phyloP scores from a whole-genome alignment of 2,888 invertebrate species.

The Tigriopus californicus region DNA sequence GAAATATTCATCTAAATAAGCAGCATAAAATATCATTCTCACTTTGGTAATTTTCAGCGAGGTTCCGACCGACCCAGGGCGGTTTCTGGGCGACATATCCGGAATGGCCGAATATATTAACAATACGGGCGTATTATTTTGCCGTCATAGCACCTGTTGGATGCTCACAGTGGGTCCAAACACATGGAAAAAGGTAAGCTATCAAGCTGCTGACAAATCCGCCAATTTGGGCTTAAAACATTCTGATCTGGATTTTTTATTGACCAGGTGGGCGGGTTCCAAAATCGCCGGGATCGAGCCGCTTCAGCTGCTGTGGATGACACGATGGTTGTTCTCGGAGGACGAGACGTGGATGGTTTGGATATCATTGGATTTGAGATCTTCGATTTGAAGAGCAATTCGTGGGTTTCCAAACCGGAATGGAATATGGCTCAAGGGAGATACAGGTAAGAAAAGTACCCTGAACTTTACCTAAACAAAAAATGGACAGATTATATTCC shows the following conservation, averaged over 20 bases:
- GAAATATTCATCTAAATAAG: too few relatives aligned
- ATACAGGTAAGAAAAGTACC: not conserved
- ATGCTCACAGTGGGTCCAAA: constrained; percentile 2
- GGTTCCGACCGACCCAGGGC: not conserved
- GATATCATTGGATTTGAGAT: constrained; percentile 8
- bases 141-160: constrained; percentile 12
- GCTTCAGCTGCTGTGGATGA: constrained; percentile 5
- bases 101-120: constrained; percentile 10
- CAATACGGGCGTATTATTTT: not conserved
- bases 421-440: constrained; percentile 11
- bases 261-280: not conserved
- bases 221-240: too few relatives aligned
- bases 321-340: constrained; percentile 12
- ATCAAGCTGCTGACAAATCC: not conserved
- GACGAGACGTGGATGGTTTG: not conserved
- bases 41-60: constrained; percentile 8
- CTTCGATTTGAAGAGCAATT: not conserved
- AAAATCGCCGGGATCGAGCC: not conserved
- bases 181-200: constrained; percentile 10
- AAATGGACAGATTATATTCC: too few relatives aligned
- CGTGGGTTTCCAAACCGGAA: constrained; percentile 1
- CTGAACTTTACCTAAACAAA: too few relatives aligned
- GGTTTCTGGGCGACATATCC: constrained; percentile 12
- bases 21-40: too few relatives aligned
- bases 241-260: too few relatives aligned